phyloP scores from a whole-genome alignment of 2,113 vertebrate genomes.

The Chloropsis cyanopogon region DNA sequence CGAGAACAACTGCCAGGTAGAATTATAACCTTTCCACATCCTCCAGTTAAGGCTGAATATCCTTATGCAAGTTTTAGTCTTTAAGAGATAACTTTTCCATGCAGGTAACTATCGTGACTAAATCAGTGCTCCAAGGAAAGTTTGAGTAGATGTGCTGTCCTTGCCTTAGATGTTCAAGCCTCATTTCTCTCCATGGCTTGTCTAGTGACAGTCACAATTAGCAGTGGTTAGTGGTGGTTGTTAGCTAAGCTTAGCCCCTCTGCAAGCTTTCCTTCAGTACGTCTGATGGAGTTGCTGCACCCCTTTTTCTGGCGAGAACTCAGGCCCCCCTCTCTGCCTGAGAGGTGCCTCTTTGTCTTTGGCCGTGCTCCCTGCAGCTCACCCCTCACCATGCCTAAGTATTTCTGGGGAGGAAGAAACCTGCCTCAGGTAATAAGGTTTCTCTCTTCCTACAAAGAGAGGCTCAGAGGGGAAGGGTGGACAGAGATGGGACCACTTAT shows the following conservation, averaged over 20 bases:
- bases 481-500: not conserved
- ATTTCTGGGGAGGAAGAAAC: not conserved
- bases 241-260: not conserved
- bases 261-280: not conserved
- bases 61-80: not conserved
- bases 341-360: not conserved
- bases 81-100: not conserved
- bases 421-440: not conserved
- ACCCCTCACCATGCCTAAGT: not conserved
- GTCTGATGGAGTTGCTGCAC: not conserved
- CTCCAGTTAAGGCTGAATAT: not conserved
- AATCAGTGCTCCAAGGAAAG: not conserved
- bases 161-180: not conserved
- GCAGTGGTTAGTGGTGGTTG: not conserved
- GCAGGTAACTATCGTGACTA: not conserved
- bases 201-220: not conserved
- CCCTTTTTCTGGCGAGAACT: not conserved
- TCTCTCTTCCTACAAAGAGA: not conserved
- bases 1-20: not conserved
- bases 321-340: not conserved
- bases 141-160: not conserved
- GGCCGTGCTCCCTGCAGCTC: rapidly evolving
- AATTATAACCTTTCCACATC: not conserved
- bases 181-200: not conserved
- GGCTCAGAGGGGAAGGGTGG: not conserved